A percentile compares a stretch with the other conserved stretches of the same genome.
Conservation (phyloP, 2,113 vertebrate genomes). For the Apodemus speciosus region DNA sequence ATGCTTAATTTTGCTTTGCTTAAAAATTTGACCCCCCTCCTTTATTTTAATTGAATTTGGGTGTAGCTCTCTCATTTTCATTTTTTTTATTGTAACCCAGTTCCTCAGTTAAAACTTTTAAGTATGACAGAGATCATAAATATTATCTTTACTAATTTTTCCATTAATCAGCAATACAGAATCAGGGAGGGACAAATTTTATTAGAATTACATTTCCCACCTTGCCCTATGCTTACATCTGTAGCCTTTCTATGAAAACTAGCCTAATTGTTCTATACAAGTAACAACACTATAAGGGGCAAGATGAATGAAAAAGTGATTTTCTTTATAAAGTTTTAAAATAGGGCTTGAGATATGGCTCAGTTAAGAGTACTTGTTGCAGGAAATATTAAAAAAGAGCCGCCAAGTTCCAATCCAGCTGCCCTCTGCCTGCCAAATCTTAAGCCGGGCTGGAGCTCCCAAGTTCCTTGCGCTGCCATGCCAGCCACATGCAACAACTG, state of each 20-base stretch:
- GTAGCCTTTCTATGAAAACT: not conserved
- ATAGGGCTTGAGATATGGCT: not conserved
- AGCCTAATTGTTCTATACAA: not conserved
- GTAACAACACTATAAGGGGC: not conserved
- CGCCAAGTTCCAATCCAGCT: no score
- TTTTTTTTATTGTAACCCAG: not conserved
- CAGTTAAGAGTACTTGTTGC: not conserved
- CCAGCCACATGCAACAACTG: no score
- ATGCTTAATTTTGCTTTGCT: not conserved
- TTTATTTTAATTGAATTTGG: slow-evolving; percentile 44
- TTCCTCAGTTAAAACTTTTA: not conserved
- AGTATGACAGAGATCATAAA: not conserved
- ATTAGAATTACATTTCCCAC: not conserved
- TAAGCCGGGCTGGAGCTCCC: no score
- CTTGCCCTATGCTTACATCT: not conserved
- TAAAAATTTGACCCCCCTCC: not conserved
- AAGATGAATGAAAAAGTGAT: not conserved
- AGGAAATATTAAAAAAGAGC: no score
- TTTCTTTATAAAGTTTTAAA: not conserved
- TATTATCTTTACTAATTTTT: not conserved
- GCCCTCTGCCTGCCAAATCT: no score
- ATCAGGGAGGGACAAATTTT: not conserved
- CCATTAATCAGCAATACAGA: not conserved
- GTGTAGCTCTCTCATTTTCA: slow-evolving; percentile 10
- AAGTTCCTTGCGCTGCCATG: no score